Evolutionary conservation across 2,888 invertebrate genomes (phyloP), one percentile per base, ranked within the genome.

Genomic region (Scaptomyza parva): DNA sequence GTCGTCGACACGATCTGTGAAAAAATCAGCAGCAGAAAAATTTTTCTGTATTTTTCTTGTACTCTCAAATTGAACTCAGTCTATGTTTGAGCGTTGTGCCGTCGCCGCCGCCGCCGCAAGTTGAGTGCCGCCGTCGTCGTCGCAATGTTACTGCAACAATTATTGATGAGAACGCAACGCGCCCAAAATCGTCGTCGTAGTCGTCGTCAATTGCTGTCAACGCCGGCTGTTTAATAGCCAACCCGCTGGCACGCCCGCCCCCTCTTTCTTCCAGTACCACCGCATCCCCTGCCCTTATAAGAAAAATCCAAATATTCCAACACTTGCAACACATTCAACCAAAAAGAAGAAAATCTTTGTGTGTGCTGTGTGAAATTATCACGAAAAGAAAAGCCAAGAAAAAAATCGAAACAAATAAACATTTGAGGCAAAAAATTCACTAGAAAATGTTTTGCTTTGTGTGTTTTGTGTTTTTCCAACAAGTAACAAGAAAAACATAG

Each of bases 31-130:
- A 18, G 39, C 60, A 8, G 18, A 20, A 33, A 55, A 26, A 2
- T 26, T 26, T 9, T 28, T 28, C 2, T 22, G 5, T 2, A 22
- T 2, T 28, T 28, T 28, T 5, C 2, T 45, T 54, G 8, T 17
- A n/a, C n/a, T n/a, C n/a, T n/a, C n/a, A n/a, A n/a, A n/a, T 17
- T 9, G 17, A 17, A 52, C 71, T 83, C 88, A 88, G 86, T 87
- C 78, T 70, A 68, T 66, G 65, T 76, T 76, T 69, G 86, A 86
- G 74, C 76, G 78, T 70, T 73, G 89, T 75, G 70, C 74, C 45
- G 77, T 87, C 59, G n/a, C n/a, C 24, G 70, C 74, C 45, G 77
- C 85, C 59, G n/a, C n/a, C 24, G 33, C 33, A n/a, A 33, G 33
- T 61, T 74, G 74, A 66, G 64, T 75, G 74, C 71, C 60, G 68